Conservation (phyloP, 2,113 vertebrate genomes). For the Kryptolebias marmoratus region DNA sequence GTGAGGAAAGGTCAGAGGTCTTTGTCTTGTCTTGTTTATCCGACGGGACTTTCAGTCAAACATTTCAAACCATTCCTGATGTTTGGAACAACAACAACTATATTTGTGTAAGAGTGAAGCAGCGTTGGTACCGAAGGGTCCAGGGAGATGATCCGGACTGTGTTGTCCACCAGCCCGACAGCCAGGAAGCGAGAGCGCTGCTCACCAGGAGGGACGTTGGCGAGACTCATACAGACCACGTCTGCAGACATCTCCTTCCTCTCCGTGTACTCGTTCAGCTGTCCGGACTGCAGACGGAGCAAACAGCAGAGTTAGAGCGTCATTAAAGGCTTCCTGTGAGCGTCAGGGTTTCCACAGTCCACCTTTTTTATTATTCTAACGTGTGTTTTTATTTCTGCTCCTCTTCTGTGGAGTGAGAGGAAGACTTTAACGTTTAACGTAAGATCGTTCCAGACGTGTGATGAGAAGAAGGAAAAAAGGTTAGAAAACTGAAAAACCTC, state of each 20-base stretch:
- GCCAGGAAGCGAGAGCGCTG: conserved; percentile 95
- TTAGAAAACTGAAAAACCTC: too few species aligned
- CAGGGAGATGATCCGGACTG: conserved; percentile 96
- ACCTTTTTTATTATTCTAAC: too few species aligned
- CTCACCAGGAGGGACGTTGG: conserved; percentile 95
- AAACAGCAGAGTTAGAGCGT: background rate
- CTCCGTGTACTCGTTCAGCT: conserved; percentile 98
- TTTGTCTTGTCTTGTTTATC: background rate
- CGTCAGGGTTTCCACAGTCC: too few species aligned
- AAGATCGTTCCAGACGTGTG: too few species aligned
- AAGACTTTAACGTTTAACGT: too few species aligned
- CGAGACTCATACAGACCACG: conserved; percentile 97
- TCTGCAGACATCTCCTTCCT: conserved; percentile 98
- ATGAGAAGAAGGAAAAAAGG: too few species aligned
- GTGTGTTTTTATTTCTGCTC: too few species aligned
- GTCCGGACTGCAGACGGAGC: conserved; percentile 85
- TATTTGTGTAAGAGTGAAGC: background rate
- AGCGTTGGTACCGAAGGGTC: conserved; percentile 88
- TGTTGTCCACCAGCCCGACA: conserved; percentile 96
- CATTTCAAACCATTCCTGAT: background rate
- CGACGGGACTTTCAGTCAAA: background rate
- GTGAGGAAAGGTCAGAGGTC: background rate
- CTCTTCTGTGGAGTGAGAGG: too few species aligned
- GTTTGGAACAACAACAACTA: too few species aligned
- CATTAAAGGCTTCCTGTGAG: too few species aligned